phyloP scores from a whole-genome alignment of 2,888 invertebrate species.

The Oithona nana region DNA sequence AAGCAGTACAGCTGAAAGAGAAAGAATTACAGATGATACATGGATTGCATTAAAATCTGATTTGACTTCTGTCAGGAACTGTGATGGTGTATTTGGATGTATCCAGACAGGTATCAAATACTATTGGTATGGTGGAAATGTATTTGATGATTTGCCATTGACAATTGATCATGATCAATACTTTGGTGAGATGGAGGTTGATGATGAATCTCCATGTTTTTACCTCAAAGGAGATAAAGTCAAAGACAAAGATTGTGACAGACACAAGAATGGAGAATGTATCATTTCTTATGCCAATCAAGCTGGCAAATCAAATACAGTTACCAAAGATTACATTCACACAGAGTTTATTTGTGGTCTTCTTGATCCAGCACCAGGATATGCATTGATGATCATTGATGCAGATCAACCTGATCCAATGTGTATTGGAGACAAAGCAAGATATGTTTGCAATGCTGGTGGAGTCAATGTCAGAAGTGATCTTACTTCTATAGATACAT shows the following conservation, averaged over 20 bases:
- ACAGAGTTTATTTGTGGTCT: neutral
- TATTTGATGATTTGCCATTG: neutral
- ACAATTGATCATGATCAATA: neutral
- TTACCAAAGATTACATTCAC: too few species aligned
- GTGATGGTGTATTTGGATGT: too few species aligned
- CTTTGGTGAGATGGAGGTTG: neutral
- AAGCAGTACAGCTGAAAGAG: neutral
- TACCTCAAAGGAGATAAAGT: neutral
- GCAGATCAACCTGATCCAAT: neutral
- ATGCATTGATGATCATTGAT: neutral
- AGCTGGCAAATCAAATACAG: too few species aligned
- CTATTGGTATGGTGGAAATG: neutral
- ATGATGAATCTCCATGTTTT: neutral
- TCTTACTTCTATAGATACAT: too few species aligned
- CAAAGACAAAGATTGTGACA: neutral
- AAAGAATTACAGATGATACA: neutral
- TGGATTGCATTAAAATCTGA: neutral
- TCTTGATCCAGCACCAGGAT: neutral
- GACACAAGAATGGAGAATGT: too few species aligned
- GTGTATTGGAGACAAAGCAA: neutral
- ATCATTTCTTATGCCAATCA: too few species aligned
- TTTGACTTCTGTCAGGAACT: too few species aligned
- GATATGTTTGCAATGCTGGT: neutral
- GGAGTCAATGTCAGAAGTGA: neutral
- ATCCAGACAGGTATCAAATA: too few species aligned